A percentile compares a stretch with the other conserved stretches of the same genome.
phyloP scores from a whole-genome alignment of 2,888 invertebrate species.

The Trachelus troglodyta region DNA sequence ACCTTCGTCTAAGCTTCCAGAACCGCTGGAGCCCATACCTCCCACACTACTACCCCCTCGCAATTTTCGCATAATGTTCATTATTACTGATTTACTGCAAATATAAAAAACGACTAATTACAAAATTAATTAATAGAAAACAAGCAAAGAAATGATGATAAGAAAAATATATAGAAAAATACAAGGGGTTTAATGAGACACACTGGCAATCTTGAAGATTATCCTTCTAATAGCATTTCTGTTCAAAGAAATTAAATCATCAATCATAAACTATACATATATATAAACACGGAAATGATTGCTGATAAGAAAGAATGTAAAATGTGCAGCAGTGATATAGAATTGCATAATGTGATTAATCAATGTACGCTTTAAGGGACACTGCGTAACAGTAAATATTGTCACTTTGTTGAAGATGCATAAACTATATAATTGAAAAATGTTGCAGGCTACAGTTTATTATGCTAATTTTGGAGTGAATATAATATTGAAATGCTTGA shows the following conservation, averaged over 20 bases:
- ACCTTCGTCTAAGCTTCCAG: constrained; percentile 70
- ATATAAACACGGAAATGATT: not conserved
- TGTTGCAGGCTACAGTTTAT: not conserved
- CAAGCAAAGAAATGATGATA: not conserved
- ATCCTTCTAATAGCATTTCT: not conserved
- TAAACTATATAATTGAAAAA: not conserved
- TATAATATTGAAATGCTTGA: not conserved
- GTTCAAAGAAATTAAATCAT: not conserved
- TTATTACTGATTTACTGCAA: constrained; percentile 56
- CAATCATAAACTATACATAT: not conserved
- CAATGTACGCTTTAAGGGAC: not conserved
- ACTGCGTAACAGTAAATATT: not conserved
- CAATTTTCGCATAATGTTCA: constrained; percentile 95
- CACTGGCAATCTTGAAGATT: not conserved
- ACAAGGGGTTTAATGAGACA: not conserved
- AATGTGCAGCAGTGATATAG: not conserved
- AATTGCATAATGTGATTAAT: not conserved
- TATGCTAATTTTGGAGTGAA: not conserved
- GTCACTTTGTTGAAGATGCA: not conserved
- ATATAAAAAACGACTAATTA: not conserved
- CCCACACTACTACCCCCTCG: constrained; percentile 71
- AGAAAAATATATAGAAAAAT: not conserved
- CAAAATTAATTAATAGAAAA: not conserved
- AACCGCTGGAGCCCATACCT: constrained; percentile 67
- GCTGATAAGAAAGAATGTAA: not conserved